Base-by-base conservation (phyloP, 2,113 vertebrate species). In the Scatophagus argus region DNA sequence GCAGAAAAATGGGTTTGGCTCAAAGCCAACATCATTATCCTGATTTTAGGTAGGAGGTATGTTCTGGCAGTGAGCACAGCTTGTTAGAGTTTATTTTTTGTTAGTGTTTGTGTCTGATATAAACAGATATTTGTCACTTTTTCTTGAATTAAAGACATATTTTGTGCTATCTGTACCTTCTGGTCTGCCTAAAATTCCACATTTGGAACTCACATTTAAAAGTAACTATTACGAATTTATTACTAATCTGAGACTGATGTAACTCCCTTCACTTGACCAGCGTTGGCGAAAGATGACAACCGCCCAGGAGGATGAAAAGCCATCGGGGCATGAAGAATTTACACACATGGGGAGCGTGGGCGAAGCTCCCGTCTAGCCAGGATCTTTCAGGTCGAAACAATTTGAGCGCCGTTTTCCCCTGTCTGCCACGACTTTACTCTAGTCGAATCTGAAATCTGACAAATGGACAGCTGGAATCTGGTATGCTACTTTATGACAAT, bases 281-380 rank as follows among this genome's bases (percentile, higher is more conserved):
- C 96, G 96, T 52, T 94, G 96, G 92, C 93, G 84, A 77, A 94
- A 86, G 91, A 97, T 97, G 96, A 96, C 93, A 49, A 93, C 93
- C 31, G 85, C 96, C 59, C 90, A 41, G 44, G 80, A 93, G 67
- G 95, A 93, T 19, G 11, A 13, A 17, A 89, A 73, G 3, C 12
- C 87, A 55, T 88, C 92, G 49, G 90, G 92, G 72, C 88, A 90
- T 58, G 94, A 95, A 0, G 91, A 95, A 74, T 85, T 94, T 29
- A 93, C 92, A 59, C 82, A 93, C 60, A 94, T 93, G 0, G 93
- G 92, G 73, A 93, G 82, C 74, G 77, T 89, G 74, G 88, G 77
- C 11, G 94, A 95, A 74, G 93, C 84, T 52, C 83, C 85, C 31
- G 94, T 94, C 66, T 95, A 93, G 91, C 70, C 72, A 27, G 43